phyloP scores from a whole-genome alignment of 2,888 invertebrate genomes.

The Tiliacea citrago region DNA sequence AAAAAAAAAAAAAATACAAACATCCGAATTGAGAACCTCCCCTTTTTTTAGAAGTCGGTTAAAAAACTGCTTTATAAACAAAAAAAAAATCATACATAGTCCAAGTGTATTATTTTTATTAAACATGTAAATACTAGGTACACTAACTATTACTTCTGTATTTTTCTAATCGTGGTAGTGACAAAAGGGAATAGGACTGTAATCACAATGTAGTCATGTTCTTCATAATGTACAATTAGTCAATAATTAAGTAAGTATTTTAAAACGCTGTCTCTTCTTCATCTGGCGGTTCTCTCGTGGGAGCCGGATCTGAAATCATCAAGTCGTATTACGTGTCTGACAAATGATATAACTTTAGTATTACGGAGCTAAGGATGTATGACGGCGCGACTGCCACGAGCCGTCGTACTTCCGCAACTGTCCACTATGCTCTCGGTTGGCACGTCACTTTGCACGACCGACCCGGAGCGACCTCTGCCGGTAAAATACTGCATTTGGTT shows the following conservation, averaged over 20 bases:
- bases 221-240: not conserved
- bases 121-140: not conserved
- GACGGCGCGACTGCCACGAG: not conserved
- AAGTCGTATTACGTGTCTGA: not conserved
- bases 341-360: not conserved
- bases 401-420: not conserved
- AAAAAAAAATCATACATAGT: not conserved
- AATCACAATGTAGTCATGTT: not conserved
- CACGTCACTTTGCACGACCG: not conserved
- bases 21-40: too few relatives aligned
- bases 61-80: not conserved
- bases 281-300: slow-evolving; percentile 35
- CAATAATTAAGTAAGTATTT: not conserved
- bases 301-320: slow-evolving; percentile 31
- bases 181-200: not conserved
- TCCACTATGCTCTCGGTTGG: not conserved
- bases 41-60: too few relatives aligned
- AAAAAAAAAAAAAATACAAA: too few relatives aligned
- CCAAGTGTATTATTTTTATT: not conserved
- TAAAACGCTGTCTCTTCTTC: slow-evolving; percentile 49
- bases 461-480: not conserved
- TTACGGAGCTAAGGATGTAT: not conserved
- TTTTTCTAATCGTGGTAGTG: not conserved
- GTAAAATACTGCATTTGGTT: not conserved
- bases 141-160: too few relatives aligned